Base-by-base conservation (phyloP, 2,888 invertebrate genomes). In the Ormyrus nitidulus region DNA sequence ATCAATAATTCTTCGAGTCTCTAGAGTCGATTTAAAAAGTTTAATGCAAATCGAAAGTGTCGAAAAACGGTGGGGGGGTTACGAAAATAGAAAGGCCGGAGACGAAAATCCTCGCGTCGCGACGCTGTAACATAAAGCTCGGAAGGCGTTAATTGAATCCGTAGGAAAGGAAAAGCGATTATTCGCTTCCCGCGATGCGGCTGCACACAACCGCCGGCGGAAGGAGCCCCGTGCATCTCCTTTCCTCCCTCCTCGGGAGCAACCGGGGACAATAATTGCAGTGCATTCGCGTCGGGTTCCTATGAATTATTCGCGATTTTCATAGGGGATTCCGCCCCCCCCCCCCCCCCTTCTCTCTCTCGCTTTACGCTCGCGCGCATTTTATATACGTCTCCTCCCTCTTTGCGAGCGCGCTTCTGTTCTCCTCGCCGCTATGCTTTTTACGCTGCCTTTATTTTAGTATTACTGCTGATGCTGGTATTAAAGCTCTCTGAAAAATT, bases 291-390 rank as follows among this genome's bases (percentile, higher is more conserved):
- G 59, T 49, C 53, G 62, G 49, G 56, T 10, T 46, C 65, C 10
- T 64, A 75, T 75, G 75, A 80, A 80, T 75, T 71, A 70, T 71
- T 75, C 66, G 64, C 64, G 56, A 75, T 65, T 70, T 70, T 75
- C 46, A 4, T 34, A 3, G 70, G 81, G 74, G 48, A 49, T 62
- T 11, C 49, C 2, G 19, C 11, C 54, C 7, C 58, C 34, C 59
- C 7, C 58, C 34, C 59, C 13, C 13, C 13, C 7, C 58, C 34
- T 51, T 8, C 19, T 13, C 53, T 68, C 13, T 10, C 49, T 44
- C 61, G 34, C 10, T 81, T 79, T 83, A 81, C 80, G 76, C 83
- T 80, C 83, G 87, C 46, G 48, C 11, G 1, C 65, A 7, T 10
- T 56, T 51, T 65, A 44, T 48, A 65, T 70, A 46, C 61, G 66